Base-by-base conservation (phyloP, 2,888 invertebrate species). In the Neoascia interrupta region DNA sequence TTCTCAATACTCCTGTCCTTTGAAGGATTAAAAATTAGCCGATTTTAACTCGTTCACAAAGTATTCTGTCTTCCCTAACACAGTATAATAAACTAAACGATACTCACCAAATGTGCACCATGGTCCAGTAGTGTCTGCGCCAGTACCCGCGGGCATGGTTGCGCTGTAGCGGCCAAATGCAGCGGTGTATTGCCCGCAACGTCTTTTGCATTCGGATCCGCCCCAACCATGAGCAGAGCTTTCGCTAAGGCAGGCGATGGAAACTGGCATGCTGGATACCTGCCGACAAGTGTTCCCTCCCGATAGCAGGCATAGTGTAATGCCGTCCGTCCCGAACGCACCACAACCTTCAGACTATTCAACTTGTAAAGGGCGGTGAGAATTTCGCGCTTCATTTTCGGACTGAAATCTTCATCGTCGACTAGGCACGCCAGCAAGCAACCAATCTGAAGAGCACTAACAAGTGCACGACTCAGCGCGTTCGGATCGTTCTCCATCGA, bases 111-210 rank as follows among this genome's bases (percentile, higher is more conserved):
- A 85, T 89, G 89, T 0, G 96, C 96, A 68, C 97, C 97, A 85
- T 93, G 91, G 3, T 92, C 90, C 0, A 98, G 91, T 4, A 98
- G 90, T 5, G 92, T 91, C 82, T 92, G 91, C 0, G 95, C 93
- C 37, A 97, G 91, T 39, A 92, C 92, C 1, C 92, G 90, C 0
- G 94, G 93, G 84, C 94, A 94, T 0, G 94, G 94, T 81, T 90
- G 88, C 68, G 93, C 92, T 88, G 93, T 92, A 76, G 95, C 95
- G 0, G 94, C 94, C 73, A 97, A 90, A 87, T 97, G 97, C 51
- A 98, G 91, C 8, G 97, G 94, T 15, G 96, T 96, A 89, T 97
- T 96, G 15, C 95, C 96, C 64, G 93, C 93, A 56, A 93, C 92
- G 88, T 98, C 97, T 1, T 92, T 88, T 0, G 93, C 93, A 88